These are phyloP conservation scores for Pseudomyrmex pallidus DNA, from an alignment of 1,140 invertebrate species.

Conservation along the genomic window DNA sequence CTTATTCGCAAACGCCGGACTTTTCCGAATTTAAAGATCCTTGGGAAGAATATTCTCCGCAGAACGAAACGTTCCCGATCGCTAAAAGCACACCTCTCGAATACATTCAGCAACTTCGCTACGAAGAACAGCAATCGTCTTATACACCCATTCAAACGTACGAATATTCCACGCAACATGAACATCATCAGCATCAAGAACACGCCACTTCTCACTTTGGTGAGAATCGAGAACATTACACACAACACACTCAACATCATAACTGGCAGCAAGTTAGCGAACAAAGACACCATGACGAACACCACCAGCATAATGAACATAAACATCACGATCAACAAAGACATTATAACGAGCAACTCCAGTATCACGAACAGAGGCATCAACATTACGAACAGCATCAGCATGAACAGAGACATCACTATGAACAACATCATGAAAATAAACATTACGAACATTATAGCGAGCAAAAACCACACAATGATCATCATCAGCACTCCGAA, in stretches of 20 bases:
- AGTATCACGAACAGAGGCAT: background rate
- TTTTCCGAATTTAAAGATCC: constrained; percentile 87
- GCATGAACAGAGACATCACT: constrained; percentile 20
- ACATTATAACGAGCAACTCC: background rate
- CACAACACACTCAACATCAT: constrained; percentile 33
- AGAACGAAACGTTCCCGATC: constrained; percentile 58
- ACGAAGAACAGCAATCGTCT: constrained; percentile 27
- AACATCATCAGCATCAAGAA: constrained; percentile 38
- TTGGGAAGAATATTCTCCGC: constrained; percentile 84
- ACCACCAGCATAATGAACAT: constrained; percentile 1
- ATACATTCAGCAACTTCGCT: background rate
- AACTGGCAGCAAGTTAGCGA: constrained; percentile 36
- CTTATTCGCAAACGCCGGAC: constrained; percentile 61
- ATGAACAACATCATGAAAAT: constrained; percentile 8
- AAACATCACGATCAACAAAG: background rate
- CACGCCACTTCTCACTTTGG: constrained; percentile 13
- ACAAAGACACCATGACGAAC: constrained; percentile 19
- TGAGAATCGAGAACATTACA: constrained; percentile 33
- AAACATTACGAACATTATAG: background rate
- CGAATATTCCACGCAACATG: background rate
- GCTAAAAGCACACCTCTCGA: background rate
- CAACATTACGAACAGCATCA: constrained; percentile 26
- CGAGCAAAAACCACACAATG: constrained; percentile 25
- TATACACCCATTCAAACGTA: background rate
- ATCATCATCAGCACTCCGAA: constrained; percentile 24